Evolutionary conservation across 2,797 vertebrate species (phyloP).

Genomic region (Sternotherus odoratus): DNA sequence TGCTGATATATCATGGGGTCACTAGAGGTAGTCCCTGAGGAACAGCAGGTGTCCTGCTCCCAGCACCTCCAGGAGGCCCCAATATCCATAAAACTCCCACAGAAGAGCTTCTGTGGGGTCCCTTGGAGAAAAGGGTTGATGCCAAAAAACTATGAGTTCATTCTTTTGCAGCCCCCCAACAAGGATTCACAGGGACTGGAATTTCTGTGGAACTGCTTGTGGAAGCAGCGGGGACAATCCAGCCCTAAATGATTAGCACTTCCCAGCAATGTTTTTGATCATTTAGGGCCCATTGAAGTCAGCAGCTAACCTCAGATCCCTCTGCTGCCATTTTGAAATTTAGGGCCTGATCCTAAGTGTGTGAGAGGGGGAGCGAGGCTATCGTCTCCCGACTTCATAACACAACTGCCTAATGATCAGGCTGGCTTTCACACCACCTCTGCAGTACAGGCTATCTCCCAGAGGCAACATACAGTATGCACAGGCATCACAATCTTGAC

Average conservation of each 20-base stretch:
- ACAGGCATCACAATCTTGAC: background rate
- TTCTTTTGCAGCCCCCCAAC: background rate
- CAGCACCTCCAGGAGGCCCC: background rate
- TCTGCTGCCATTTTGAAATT: background rate
- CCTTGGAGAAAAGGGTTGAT: background rate
- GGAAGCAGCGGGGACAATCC: background rate
- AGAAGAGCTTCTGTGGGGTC: accelerated
- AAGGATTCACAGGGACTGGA: background rate
- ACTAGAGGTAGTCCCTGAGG: background rate
- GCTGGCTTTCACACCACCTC: background rate
- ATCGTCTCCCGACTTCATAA: background rate
- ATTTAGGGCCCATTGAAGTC: background rate
- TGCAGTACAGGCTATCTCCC: background rate
- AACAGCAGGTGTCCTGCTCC: background rate
- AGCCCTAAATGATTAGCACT: background rate
- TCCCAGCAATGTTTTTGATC: background rate
- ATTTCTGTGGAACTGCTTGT: background rate
- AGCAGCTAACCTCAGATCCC: background rate
- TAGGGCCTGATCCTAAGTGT: background rate
- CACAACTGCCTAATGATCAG: background rate
- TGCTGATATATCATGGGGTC: background rate
- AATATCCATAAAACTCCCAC: background rate
- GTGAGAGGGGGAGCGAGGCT: background rate
- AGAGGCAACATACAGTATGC: background rate
- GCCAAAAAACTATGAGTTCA: background rate